Base-by-base conservation (phyloP, 2,888 invertebrate species). In the Celastrina argiolus region DNA sequence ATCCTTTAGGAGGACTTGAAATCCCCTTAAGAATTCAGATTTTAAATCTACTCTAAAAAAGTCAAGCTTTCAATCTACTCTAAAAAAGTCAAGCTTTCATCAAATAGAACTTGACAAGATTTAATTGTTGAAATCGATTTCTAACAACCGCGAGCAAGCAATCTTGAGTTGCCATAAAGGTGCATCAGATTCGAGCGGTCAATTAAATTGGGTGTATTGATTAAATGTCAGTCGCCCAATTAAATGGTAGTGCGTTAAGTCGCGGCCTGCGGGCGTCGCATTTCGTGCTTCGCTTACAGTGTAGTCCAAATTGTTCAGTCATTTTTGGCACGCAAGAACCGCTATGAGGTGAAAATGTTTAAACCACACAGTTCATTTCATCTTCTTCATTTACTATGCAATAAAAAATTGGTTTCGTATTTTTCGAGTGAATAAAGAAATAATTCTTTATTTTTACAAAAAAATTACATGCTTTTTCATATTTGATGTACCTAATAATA, bases 201-300 rank as follows among this genome's bases (percentile, higher is more conserved):
- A 85, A 87, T 88, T 87, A 87, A 87, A 87, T 87, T 84, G 82
- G 81, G 76, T 74, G 81, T 83, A 85, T 87, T 88, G 88, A 88
- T 88, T 87, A 88, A 87, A 87, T 84, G 83, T 87, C 87, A 86
- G 82, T 80, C 83, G 81, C 80, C 85, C 87, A 87, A 88, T 89
- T 87, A 88, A 85, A 87, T 85, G 85, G 87, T 36, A 14, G 56
- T 65, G 67, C 63, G 66, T 42, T 59, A 42, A 67, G 69, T 68
- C 74, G 70, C 72, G 76, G 73, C 76, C 66, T 66, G 64, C 58
- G 74, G 81, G 82, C 80, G 78, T 76, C 77, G 74, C 75, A 76
- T 76, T 81, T 83, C 80, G 78, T 82, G 76, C 80, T 78, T 79
- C 76, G 77, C 77, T 78, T 78, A 36, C 12, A 51, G 22, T 22